Evolutionary conservation across 2,797 vertebrate species (phyloP), one percentile per base, ranked within the genome.

Genomic region (Buceros bicornis): DNA sequence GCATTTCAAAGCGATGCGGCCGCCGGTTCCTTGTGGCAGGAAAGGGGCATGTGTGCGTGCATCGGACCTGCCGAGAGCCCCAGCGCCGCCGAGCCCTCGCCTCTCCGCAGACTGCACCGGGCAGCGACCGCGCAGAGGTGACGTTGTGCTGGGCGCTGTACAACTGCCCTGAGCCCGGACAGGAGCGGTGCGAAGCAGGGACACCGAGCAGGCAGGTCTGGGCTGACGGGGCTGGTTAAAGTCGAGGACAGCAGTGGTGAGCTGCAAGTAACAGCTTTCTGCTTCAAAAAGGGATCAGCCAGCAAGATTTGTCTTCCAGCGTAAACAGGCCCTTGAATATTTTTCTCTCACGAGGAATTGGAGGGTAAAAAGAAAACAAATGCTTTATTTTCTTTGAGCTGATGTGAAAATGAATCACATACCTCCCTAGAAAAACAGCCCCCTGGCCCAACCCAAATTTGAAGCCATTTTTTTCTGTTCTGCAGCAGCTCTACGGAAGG

Each of bases 21-120:
- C 35, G 48, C 37, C 35, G 3, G 48, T 58, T 69, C 37, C 47
- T 73, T 9, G 25, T 15, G 61, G 29, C 26, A 37, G 53, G 62
- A n/a, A n/a, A 53, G n/a, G 57, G 40, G 29, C 9, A 40, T 40
- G 37, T 40, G 20, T 5, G 40, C 1, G 37, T 1, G 2, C 35
- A 2, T 22, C 81, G 13, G 58, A 20, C 45, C 74, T 56, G n/a
- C 22, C 5, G 56, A 13, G 47, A 81, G 25, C 22, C 40, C 2
- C 6, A 57, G 33, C 7, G 45, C 7, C 47, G 7, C 50, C 18
- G 47, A 51, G 26, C 65, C 40, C 11, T 62, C 4, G 1, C 35
- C 40, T 28, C n/a, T 10, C 25, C 9, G 4, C 6, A 0, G 6
- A 4, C 48, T 19, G 37, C 16, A 1, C 1, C 18, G 0, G 43